These are phyloP conservation scores for Saguinus imperator DNA, from an alignment of 2,113 vertebrate species.

Conservation along the genomic window DNA sequence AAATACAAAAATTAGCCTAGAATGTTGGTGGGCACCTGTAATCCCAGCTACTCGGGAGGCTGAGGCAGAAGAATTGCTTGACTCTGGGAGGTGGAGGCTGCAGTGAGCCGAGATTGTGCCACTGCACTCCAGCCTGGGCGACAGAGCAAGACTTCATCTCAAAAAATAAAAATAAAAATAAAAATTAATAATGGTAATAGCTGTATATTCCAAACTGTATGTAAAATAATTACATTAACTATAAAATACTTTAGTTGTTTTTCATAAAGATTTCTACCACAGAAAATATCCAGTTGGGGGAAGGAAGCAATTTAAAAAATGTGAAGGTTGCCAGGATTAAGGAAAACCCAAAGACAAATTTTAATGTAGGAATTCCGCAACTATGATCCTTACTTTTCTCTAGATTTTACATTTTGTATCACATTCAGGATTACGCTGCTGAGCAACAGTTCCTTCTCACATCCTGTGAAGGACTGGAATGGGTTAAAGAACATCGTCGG, in stretches of 20 bases:
- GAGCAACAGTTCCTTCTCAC: neutral
- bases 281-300: neutral
- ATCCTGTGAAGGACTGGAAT: neutral
- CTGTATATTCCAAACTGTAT: neutral
- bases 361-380: neutral
- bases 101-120: too few relatives aligned
- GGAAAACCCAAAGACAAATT: neutral
- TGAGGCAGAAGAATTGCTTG: too few relatives aligned
- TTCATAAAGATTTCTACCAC: neutral
- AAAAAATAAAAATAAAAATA: too few relatives aligned
- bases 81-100: too few relatives aligned
- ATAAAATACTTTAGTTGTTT: neutral
- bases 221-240: constrained; percentile 31
- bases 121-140: too few relatives aligned
- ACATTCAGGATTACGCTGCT: neutral
- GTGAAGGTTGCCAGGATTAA: neutral
- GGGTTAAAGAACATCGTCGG: neutral
- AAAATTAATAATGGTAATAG: too few relatives aligned
- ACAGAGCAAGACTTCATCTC: too few relatives aligned
- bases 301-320: neutral
- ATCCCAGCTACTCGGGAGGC: too few relatives aligned
- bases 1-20: too few relatives aligned
- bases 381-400: neutral
- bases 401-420: neutral
- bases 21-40: too few relatives aligned